These are phyloP conservation scores for Bombylius major DNA, from an alignment of 2,888 invertebrate genomes.

Conservation along the genomic window DNA sequence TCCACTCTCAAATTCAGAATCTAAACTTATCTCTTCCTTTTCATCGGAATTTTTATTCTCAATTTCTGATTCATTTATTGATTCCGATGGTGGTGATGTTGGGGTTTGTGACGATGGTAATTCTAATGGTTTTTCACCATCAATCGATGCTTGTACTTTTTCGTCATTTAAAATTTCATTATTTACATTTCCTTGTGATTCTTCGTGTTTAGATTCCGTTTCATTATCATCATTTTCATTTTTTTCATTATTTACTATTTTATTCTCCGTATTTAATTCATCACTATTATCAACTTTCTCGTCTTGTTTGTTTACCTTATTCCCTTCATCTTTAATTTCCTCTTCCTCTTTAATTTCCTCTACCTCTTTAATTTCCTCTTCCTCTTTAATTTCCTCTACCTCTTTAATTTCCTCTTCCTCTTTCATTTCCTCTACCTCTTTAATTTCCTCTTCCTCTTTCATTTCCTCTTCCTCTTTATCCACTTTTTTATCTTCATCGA, in stretches of 20 bases:
- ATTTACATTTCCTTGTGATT: not conserved
- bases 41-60: not conserved
- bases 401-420: no score
- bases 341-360: no score
- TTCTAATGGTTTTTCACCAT: not conserved
- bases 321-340: no score
- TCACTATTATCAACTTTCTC: no score
- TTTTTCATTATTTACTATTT: not conserved
- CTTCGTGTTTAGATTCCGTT: no score
- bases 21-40: not conserved
- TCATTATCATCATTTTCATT: not conserved
- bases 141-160: not conserved
- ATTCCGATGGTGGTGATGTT: not conserved
- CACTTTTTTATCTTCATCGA: not conserved
- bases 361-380: no score
- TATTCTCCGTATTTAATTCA: no score
- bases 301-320: no score
- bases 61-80: no score
- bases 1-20: not conserved
- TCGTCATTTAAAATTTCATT: not conserved
- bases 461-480: not conserved
- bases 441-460: not conserved
- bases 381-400: no score
- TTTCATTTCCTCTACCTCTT: not conserved
- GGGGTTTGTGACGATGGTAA: no score